Percentiles rank a stretch among this genome's conserved stretches.
These are phyloP conservation scores for Pissodes strobi DNA, from an alignment of 1,140 invertebrate species.

Conservation along the genomic window DNA sequence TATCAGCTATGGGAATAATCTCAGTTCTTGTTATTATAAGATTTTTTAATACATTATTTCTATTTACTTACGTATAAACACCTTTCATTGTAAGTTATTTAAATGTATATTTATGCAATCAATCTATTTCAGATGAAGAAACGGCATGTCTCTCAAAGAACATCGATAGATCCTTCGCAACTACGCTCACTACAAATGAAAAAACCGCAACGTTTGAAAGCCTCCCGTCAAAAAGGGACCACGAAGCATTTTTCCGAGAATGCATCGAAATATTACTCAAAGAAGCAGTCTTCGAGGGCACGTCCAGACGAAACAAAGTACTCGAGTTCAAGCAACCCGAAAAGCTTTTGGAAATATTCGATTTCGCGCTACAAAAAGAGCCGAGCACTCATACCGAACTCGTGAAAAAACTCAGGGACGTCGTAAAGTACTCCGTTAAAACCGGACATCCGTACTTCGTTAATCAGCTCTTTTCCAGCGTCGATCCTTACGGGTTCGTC, in stretches of 20 bases:
- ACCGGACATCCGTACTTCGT: constrained; percentile 86
- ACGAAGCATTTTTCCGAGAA: constrained; percentile 72
- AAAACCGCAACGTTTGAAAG: constrained; percentile 53
- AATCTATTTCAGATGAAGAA: constrained; percentile 39
- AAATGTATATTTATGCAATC: not conserved
- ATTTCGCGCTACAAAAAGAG: constrained; percentile 66
- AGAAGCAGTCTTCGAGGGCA: constrained; percentile 75
- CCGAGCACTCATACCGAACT: constrained; percentile 70
- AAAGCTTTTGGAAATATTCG: constrained; percentile 65
- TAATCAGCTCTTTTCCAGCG: constrained; percentile 82
- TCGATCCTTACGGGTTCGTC: constrained; percentile 84
- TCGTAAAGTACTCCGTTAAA: constrained; percentile 82
- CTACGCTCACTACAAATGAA: not conserved
- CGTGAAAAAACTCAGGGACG: constrained; percentile 64
- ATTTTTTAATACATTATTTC: no score
- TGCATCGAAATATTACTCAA: constrained; percentile 73
- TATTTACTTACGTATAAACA: no score
- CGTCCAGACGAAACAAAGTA: constrained; percentile 69
- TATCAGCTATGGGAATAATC: no score
- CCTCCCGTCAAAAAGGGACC: constrained; percentile 62
- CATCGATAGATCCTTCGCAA: not conserved
- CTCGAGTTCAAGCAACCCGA: constrained; percentile 76
- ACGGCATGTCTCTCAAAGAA: constrained; percentile 6
- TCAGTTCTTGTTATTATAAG: no score
- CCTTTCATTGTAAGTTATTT: not conserved